These are phyloP conservation scores for Heliconius hewitsoni DNA, from an alignment of 1,140 invertebrate species.

Conservation along the genomic window DNA sequence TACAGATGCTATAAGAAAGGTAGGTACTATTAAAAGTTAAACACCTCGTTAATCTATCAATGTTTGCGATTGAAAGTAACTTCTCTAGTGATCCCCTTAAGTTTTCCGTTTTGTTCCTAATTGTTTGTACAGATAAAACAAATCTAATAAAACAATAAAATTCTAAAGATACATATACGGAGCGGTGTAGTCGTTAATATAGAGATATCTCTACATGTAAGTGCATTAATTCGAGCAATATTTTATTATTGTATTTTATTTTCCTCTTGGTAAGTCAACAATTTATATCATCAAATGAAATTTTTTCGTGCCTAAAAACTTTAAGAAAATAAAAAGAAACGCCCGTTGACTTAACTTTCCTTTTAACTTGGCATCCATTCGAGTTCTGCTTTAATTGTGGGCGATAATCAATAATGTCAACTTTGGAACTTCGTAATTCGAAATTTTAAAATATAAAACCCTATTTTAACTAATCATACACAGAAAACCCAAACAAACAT, in stretches of 20 bases:
- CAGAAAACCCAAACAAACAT: neutral
- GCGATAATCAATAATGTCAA: neutral
- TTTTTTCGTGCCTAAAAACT: neutral
- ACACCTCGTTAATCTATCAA: conserved; percentile 9
- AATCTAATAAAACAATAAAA: neutral
- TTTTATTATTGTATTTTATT: too few relatives aligned
- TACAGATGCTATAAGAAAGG: neutral
- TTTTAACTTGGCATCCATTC: conserved; percentile 37
- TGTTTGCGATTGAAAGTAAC: neutral
- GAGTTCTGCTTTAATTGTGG: conserved; percentile 15
- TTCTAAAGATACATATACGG: neutral
- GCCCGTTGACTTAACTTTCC: conserved; percentile 35
- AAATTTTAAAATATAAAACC: neutral
- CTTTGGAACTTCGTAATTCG: neutral
- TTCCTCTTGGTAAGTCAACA: too few relatives aligned
- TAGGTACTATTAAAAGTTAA: neutral
- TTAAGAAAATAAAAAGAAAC: neutral
- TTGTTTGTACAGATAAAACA: neutral
- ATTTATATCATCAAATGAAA: too few relatives aligned
- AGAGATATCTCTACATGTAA: too few relatives aligned
- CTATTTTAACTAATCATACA: neutral
- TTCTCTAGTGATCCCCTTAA: neutral
- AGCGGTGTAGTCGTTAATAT: too few relatives aligned
- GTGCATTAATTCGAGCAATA: too few relatives aligned
- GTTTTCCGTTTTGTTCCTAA: neutral